Base-by-base conservation (phyloP, 2,797 vertebrate species). In the Tangara arthus region DNA sequence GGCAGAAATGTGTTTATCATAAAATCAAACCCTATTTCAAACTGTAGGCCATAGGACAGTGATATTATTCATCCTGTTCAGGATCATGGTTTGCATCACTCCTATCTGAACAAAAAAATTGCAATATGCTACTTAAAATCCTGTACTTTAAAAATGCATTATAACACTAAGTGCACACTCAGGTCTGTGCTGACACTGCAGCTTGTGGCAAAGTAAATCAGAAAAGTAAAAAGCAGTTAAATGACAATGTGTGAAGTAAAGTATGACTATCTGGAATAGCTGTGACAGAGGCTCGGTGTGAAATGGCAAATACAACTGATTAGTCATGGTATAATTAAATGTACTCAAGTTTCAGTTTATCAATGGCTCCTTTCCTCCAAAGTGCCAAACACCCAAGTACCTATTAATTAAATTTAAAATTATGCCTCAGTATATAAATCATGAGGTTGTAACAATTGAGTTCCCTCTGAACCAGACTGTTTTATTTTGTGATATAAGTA, bases 1-100 rank as follows among this genome's bases (percentile, higher is more conserved):
- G 89, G 64, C 82, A 90, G 69, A 97, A 97, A 96, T 97, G 78
- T 97, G 94, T 95, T 97, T 96, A 86, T 95, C 82, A 95, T 97
- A 95, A 92, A 94, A 96, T 84, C 56, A 76, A 85, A 71, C 79
- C 64, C 44, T 89, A 35, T 86, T 77, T 85, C 65, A 89, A 85
- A 96, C 91, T 65, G 35, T 49, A 86, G 68, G 57, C 72, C 56
- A 79, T 65, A 79, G 49, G 59, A 89, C 46, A 77, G 49, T 28
- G 34, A 82, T 86, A 68, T 85, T 86, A 89, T 86, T 91, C 60
- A 90, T 78, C 64, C 66, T 85, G 34, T 30, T 55, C n/a, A 21
- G 44, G 49, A 77, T 65, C 30, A 27, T 56, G 60, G 56, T 83
- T 95, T 93, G 37, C 27, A 61, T 87, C 59, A 22, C 34, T 79